A percentile compares a stretch with the other conserved stretches of the same genome.
Conservation (phyloP, 2,888 invertebrate species). For the Diarsia mendica region DNA sequence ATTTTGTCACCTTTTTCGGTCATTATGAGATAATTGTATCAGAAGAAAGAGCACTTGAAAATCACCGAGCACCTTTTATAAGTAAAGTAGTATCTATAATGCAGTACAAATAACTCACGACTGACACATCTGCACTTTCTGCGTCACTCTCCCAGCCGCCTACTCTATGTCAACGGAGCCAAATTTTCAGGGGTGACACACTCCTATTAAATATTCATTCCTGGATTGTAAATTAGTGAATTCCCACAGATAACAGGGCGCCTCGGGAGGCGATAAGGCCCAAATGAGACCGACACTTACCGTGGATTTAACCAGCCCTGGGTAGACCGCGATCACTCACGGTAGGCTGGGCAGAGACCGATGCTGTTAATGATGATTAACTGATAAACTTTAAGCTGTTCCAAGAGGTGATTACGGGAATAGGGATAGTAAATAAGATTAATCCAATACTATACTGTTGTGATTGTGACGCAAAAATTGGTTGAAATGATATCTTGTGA, state of each 20-base stretch:
- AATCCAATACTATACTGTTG: not conserved
- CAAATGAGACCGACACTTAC: conserved; percentile 68
- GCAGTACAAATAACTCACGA: conserved; percentile 16
- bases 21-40: conserved; percentile 6
- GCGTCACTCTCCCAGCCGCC: conserved; percentile 58
- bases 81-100: not conserved
- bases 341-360: conserved; percentile 52
- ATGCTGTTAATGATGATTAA: conserved; percentile 57
- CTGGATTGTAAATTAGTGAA: conserved; percentile 87
- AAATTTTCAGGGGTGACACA: conserved; percentile 86
- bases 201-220: conserved; percentile 86
- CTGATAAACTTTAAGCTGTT: conserved; percentile 53
- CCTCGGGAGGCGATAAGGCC: conserved; percentile 75
- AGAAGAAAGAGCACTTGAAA: not conserved
- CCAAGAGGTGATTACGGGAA: conserved; percentile 24
- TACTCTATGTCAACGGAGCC: conserved; percentile 65
- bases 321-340: conserved; percentile 64
- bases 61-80: not conserved
- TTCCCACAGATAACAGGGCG: conserved; percentile 77
- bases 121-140: conserved; percentile 45
- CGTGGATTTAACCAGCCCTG: conserved; percentile 68
- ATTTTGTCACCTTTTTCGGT: conserved; percentile 26
- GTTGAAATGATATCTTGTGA: not conserved
- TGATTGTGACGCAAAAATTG: not conserved
- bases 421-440: conserved; percentile 18